Evolutionary conservation across 1,140 invertebrate species (phyloP), one percentile per base, ranked within the genome.

Genomic region (Luehdorfia chinensis): DNA sequence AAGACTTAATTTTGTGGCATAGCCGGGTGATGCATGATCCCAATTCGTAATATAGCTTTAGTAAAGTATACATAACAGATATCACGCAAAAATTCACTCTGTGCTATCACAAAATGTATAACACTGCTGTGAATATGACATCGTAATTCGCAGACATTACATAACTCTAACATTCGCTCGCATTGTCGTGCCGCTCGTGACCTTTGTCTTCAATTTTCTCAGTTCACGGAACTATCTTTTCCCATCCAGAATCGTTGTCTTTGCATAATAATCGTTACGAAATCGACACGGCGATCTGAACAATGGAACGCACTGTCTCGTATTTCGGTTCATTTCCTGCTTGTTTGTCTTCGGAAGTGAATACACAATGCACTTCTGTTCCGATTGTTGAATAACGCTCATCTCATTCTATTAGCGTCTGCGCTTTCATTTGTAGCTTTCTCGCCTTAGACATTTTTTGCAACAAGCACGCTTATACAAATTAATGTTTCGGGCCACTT

Each of bases 141-240:
- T n/a, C n/a, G n/a, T n/a, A n/a, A n/a, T n/a, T n/a, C n/a, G n/a
- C n/a, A n/a, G n/a, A n/a, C n/a, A n/a, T n/a, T n/a, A n/a, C n/a
- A n/a, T n/a, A n/a, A n/a, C n/a, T n/a, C n/a, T n/a, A n/a, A n/a
- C n/a, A n/a, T n/a, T n/a, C n/a, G n/a, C n/a, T n/a, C n/a, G n/a
- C n/a, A n/a, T n/a, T n/a, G n/a, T n/a, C n/a, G n/a, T n/a, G n/a
- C n/a, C n/a, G n/a, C n/a, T n/a, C n/a, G n/a, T n/a, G n/a, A n/a
- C n/a, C n/a, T n/a, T n/a, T n/a, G n/a, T n/a, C 21, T 37, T 19
- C 16, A 37, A 21, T 19, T 37, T 37, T 37, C 34, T 37, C 34
- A 11, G 34, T 15, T 37, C 34, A 37, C 33, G 33, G 14, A 12
- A 14, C 4, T 15, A 19, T n/a, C 34, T 5, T n/a, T 18, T 33